Evolutionary conservation across 2,113 vertebrate species (phyloP).

Genomic region (Panthera uncia): DNA sequence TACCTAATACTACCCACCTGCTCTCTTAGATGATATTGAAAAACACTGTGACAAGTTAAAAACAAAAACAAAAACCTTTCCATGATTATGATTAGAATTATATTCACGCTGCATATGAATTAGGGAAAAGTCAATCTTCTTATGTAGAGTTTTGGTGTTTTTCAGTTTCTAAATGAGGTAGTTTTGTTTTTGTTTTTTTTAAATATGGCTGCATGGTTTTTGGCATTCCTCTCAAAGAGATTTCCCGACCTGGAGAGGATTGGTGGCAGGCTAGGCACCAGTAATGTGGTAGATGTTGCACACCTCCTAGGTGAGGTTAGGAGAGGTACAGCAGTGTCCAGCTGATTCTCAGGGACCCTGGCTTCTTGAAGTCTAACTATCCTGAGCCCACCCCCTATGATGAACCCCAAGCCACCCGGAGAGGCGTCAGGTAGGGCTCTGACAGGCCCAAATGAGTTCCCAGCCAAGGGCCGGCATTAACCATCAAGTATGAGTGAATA

Average conservation of each 20-base stretch:
- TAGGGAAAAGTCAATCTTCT: background rate
- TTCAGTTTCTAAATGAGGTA: background rate
- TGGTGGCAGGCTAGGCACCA: background rate
- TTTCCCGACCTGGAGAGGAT: background rate
- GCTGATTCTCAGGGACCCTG: background rate
- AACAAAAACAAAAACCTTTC: background rate
- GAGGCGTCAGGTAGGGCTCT: background rate
- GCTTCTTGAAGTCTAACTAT: background rate
- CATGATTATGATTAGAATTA: background rate
- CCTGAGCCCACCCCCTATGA: background rate
- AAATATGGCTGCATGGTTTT: background rate
- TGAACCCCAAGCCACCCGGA: background rate
- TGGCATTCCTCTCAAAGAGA: background rate
- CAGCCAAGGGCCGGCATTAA: background rate
- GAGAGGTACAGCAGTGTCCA: background rate
- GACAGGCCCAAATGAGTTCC: background rate
- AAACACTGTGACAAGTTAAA: background rate
- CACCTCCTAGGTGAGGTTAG: background rate
- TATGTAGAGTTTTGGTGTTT: background rate
- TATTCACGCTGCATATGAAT: background rate
- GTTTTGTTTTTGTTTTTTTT: background rate
- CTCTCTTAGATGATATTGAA: background rate
- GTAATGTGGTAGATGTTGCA: accelerated
- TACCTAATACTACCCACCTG: background rate
- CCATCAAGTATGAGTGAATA: background rate